Percentiles rank a stretch among this genome's conserved stretches.
These are phyloP conservation scores for Tetragonula carbonaria DNA, from an alignment of 2,888 invertebrate genomes.

Conservation along the genomic window DNA sequence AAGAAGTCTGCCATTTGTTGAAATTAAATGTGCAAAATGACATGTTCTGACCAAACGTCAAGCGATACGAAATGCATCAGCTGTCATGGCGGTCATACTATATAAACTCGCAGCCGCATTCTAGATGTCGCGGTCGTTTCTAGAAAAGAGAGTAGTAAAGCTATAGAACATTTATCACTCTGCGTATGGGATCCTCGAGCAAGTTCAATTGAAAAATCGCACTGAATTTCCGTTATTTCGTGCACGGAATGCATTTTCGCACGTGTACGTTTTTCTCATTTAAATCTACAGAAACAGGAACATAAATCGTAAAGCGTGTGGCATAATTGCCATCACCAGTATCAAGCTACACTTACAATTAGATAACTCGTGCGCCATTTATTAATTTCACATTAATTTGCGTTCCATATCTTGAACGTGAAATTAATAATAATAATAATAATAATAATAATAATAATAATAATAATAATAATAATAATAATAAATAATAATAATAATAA, in stretches of 20 bases:
- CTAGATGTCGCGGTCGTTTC: conserved; percentile 53
- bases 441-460: too few species aligned
- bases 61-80: conserved; percentile 81
- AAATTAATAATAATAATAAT: too few species aligned
- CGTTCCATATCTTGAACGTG: background rate
- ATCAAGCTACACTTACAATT: background rate
- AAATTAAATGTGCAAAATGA: conserved; percentile 82
- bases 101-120: conserved; percentile 33
- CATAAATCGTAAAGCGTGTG: background rate
- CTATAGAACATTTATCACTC: background rate
- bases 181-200: too few species aligned
- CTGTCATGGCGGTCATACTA: conserved; percentile 81
- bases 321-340: background rate
- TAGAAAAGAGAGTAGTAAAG: background rate
- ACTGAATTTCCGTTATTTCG: too few species aligned
- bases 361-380: background rate
- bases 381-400: background rate
- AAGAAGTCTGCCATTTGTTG: conserved; percentile 93
- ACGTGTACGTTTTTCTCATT: background rate
- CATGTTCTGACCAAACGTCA: conserved; percentile 83
- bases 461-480: too few species aligned
- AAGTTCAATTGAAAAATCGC: too few species aligned
- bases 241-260: too few species aligned
- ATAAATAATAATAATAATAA: background rate
- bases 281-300: background rate